Evolutionary conservation across 2,888 invertebrate genomes (phyloP), one percentile per base, ranked within the genome.

Genomic region (Drosophila flavopinicola): DNA sequence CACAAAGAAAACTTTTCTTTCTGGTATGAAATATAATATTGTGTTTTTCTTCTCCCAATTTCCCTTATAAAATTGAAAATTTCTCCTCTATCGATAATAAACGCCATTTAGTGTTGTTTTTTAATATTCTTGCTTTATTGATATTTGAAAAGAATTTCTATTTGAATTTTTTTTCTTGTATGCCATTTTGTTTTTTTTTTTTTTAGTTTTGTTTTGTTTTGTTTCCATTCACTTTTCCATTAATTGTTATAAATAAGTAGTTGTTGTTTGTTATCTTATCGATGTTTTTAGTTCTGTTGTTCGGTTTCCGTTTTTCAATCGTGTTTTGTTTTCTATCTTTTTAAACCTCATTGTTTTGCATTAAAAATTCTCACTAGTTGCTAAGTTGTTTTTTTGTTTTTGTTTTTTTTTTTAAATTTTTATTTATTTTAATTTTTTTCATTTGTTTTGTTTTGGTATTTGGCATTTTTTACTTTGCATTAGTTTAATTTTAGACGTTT

Each of bases 91-190:
- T n/a, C n/a, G n/a, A n/a, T n/a, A n/a, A n/a, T n/a, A n/a, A n/a
- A n/a, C n/a, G n/a, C n/a, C n/a, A n/a, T n/a, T 61, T 24, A 42
- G 33, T 49, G 11, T 45, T 35, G 48, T 65, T 53, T 60, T 67
- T 68, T 58, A 64, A 68, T 75, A 71, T 66, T 85, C 66, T 87
- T 87, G 83, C 75, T 80, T 88, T 87, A 80, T 87, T 88, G 78
- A 88, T 86, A 88, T 88, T 86, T 88, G 87, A 87, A 87, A 84
- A 88, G 87, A 87, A 78, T 83, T 86, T 78, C 69, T 80, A 85
- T 80, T 77, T 88, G 60, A 77, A 82, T 83, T 76, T 84, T 69
- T 53, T 66, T 66, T 60, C 48, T 65, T 69, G 57, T 77, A 67
- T 66, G 49, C 56, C 57, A 57, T 66, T 53, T 52, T 65, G 41